Conservation (phyloP, 2,113 vertebrate species). For the Condylura cristata region DNA sequence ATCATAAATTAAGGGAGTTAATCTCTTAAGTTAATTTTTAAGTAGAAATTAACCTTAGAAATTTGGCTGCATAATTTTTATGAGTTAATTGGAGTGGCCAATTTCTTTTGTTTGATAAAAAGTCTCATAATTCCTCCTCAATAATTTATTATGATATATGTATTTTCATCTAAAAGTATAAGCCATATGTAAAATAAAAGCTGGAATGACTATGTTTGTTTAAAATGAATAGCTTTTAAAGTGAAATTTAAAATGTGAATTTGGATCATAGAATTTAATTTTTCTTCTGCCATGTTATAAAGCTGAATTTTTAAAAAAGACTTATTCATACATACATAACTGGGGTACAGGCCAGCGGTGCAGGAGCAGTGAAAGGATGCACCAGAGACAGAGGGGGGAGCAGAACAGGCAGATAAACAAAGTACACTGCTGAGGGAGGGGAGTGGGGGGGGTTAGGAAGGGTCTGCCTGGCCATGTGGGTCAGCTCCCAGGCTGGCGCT, state of each 20-base stretch:
- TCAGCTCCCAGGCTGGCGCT: too few species aligned
- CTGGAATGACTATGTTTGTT: not conserved
- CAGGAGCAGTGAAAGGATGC: too few species aligned
- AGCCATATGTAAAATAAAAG: not conserved
- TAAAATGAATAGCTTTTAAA: conserved; percentile 11
- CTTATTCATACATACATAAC: too few species aligned
- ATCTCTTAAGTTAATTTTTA: conserved; percentile 7
- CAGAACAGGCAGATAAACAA: too few species aligned
- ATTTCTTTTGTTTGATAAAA: conserved; percentile 1
- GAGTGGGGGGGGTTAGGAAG: too few species aligned
- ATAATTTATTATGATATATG: not conserved
- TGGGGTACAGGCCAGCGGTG: too few species aligned
- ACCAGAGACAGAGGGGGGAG: too few species aligned
- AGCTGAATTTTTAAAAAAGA: not conserved
- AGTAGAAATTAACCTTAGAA: not conserved
- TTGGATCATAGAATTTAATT: not conserved
- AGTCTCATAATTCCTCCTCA: not conserved
- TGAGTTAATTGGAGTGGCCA: not conserved
- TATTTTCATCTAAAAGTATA: not conserved
- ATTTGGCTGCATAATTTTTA: not conserved
- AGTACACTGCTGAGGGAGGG: too few species aligned
- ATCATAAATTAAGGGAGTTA: not conserved
- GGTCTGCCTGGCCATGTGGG: too few species aligned
- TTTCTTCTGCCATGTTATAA: not conserved
- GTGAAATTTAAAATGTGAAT: not conserved